These are phyloP conservation scores for Pseudeuparius sepicola DNA, from an alignment of 2,888 invertebrate genomes.

Conservation along the genomic window DNA sequence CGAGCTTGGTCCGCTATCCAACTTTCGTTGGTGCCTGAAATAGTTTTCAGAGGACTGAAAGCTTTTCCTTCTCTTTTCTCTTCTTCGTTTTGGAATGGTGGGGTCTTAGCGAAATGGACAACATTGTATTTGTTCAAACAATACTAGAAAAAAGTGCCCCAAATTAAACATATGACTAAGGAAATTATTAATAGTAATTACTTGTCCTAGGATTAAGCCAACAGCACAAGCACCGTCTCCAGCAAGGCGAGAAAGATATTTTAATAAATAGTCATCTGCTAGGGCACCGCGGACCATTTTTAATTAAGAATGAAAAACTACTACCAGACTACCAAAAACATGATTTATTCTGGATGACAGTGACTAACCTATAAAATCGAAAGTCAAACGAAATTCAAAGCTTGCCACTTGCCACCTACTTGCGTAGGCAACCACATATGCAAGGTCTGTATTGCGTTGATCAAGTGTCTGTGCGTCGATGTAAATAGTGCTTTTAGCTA, in stretches of 20 bases:
- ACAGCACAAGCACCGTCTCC: conserved; percentile 54
- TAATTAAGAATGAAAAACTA: too few relatives aligned
- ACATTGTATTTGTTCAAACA: conserved; percentile 61
- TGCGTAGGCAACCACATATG: too few relatives aligned
- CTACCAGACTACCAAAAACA: too few relatives aligned
- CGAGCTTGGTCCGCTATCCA: conserved; percentile 75
- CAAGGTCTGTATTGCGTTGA: too few relatives aligned
- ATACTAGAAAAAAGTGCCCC: conserved; percentile 39
- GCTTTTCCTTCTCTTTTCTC: conserved; percentile 28
- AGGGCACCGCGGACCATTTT: conserved; percentile 49
- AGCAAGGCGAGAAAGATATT: conserved; percentile 56
- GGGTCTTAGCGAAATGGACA: conserved; percentile 70
- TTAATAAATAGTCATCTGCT: conserved; percentile 57
- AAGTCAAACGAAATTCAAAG: too few relatives aligned
- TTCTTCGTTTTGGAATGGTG: conserved; percentile 47
- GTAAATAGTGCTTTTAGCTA: too few relatives aligned
- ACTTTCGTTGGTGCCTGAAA: conserved; percentile 51
- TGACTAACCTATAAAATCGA: too few relatives aligned
- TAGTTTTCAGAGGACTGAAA: conserved; percentile 29
- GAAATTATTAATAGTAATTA: conserved; percentile 34
- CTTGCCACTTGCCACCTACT: too few relatives aligned
- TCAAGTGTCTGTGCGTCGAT: too few relatives aligned
- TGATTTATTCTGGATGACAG: too few relatives aligned
- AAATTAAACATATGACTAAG: conserved; percentile 22
- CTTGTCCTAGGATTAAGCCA: conserved; percentile 74